Evolutionary conservation across 2,797 vertebrate species (phyloP), one percentile per base, ranked within the genome.

Genomic region (Acropternis orthonyx): DNA sequence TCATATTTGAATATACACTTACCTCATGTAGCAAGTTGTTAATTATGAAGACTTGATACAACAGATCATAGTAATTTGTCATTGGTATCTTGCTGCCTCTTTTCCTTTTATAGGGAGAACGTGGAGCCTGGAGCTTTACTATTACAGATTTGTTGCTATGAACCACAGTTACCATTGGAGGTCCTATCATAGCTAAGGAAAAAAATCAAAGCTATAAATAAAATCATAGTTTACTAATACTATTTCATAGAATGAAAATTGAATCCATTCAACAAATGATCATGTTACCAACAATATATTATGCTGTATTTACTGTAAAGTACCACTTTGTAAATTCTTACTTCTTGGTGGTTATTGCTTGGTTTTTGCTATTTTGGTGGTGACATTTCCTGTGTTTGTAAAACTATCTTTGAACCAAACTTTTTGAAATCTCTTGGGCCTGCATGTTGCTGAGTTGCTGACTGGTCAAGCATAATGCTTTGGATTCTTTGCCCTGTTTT

Each of bases 41-140:
- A 75, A 95, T 96, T 91, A 97, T 11, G 71, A 97, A 98, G 89
- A 98, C 92, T 66, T 95, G 91, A 46, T 97, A 98, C 7, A 95
- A 63, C 37, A 98, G 55, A 32, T 96, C 85, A 73, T 98, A 98
- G 71, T 97, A 98, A 88, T 82, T 93, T 92, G 97, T 93, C 87
- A 96, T 93, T 11, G 97, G 88, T 88, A 96, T 72, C 49, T 61
- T 97, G 86, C 76, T 96, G 59, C 97, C 95, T 79, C 65, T 97
- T 83, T 80, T 96, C 36, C 91, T 85, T 96, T 49, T 96, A 41
- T 96, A 95, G 18, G 97, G 96, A 48, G 96, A 95, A 48, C 2
- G 37, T 84, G 97, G 97, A 97, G 96, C 86, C 46, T 49, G 90
- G 61, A 98, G 96, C 79, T 86, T 94, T 56, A 98, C 65, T 55